A percentile compares a stretch with the other conserved stretches of the same genome.
Evolutionary conservation across 2,797 vertebrate genomes (phyloP).

Genomic region (Microctenopoma steveboyesi): DNA sequence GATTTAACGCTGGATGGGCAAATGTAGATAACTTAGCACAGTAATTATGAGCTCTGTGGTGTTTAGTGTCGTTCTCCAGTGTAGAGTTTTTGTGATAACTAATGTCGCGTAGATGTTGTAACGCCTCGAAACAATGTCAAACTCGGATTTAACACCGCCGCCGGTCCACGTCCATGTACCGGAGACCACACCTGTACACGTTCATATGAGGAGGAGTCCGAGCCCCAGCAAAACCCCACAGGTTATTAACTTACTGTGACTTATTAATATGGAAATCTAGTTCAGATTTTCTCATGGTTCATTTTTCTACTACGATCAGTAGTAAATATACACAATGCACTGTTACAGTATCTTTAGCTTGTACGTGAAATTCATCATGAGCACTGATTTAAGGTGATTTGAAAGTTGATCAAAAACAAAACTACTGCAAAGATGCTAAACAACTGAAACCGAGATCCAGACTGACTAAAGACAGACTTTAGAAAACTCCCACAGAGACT

Average conservation of each 20-base stretch:
- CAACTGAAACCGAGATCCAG: neutral
- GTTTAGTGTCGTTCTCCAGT: too few species aligned
- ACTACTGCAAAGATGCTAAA: neutral
- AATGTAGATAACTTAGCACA: neutral
- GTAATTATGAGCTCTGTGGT: fast-evolving
- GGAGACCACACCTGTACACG: slow-evolving; percentile 91
- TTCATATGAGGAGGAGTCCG: slow-evolving; percentile 92
- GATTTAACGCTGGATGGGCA: slow-evolving; percentile 31
- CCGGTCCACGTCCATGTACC: slow-evolving; percentile 94
- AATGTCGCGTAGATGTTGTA: neutral
- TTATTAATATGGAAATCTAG: too few species aligned
- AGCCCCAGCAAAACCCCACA: slow-evolving; percentile 80
- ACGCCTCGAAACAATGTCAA: slow-evolving; percentile 85
- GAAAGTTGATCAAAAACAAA: neutral
- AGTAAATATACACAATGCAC: neutral
- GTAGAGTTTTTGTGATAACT: fast-evolving
- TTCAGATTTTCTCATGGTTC: neutral
- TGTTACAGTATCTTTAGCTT: neutral
- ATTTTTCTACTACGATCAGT: neutral
- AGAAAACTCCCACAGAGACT: too few species aligned
- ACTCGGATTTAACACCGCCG: slow-evolving; percentile 81
- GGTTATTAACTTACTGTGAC: slow-evolving; percentile 69
- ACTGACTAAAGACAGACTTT: neutral
- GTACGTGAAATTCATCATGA: neutral
- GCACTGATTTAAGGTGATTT: neutral